These are phyloP conservation scores for Zygaena filipendulae DNA, from an alignment of 2,888 invertebrate species.

Conservation along the genomic window DNA sequence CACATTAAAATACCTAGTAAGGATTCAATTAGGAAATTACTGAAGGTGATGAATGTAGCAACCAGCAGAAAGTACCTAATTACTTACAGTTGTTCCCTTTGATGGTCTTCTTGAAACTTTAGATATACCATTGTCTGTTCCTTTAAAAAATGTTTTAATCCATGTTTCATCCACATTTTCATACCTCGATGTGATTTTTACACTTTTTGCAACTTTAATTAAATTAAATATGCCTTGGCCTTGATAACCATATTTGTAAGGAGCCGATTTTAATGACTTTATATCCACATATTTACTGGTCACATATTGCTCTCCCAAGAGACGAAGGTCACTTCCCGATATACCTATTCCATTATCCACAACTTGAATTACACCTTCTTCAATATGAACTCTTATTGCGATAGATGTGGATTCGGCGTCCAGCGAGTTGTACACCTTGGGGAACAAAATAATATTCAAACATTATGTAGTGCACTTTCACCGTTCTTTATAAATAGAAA, in stretches of 20 bases:
- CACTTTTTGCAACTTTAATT: constrained; percentile 56
- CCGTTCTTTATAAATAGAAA: not conserved
- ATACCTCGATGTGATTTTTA: constrained; percentile 71
- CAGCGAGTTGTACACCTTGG: constrained; percentile 77
- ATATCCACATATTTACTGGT: constrained; percentile 73
- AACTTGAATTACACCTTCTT: constrained; percentile 73
- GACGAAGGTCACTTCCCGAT: constrained; percentile 55
- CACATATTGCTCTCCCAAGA: constrained; percentile 70
- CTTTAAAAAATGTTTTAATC: constrained; percentile 64
- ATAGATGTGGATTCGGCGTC: constrained; percentile 77
- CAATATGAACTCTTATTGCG: constrained; percentile 73
- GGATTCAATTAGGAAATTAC: no score
- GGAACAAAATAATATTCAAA: constrained; percentile 16
- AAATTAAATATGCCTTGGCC: constrained; percentile 77
- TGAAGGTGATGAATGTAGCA: no score
- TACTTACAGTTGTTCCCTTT: constrained; percentile 74
- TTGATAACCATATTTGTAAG: constrained; percentile 72
- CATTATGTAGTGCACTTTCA: not conserved
- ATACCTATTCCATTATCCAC: constrained; percentile 83
- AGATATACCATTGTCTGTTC: constrained; percentile 38
- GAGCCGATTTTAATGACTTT: constrained; percentile 55
- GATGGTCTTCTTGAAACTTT: constrained; percentile 61
- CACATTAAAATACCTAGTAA: no score
- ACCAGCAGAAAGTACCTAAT: no score
- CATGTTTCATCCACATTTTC: constrained; percentile 58